These are phyloP conservation scores for Pammene aurita DNA, from an alignment of 2,888 invertebrate genomes.

Conservation along the genomic window DNA sequence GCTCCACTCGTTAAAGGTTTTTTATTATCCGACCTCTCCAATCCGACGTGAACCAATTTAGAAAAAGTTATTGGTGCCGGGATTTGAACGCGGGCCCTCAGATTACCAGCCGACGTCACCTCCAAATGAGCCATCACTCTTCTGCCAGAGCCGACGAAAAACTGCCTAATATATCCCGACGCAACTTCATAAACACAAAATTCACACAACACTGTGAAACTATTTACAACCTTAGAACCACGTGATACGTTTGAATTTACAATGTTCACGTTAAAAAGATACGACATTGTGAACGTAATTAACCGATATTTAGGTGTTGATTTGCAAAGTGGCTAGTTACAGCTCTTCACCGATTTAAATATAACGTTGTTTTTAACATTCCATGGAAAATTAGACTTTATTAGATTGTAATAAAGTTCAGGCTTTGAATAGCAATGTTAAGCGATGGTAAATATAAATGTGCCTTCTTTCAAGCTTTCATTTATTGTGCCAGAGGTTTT, in stretches of 20 bases:
- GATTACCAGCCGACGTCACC: constrained; percentile 34
- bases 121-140: constrained; percentile 40
- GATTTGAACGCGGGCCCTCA: constrained; percentile 30
- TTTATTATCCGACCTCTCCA: constrained; percentile 10
- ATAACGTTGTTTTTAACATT: background rate
- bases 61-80: constrained; percentile 29
- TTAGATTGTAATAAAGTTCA: background rate
- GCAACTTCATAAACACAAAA: background rate
- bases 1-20: background rate
- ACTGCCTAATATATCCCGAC: constrained; percentile 28
- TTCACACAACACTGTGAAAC: background rate
- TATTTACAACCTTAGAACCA: background rate
- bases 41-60: constrained; percentile 28
- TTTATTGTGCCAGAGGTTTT: constrained; percentile 23
- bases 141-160: constrained; percentile 24
- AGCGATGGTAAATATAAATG: background rate
- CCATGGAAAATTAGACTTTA: background rate
- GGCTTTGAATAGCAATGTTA: background rate
- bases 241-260: background rate
- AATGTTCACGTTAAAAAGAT: background rate
- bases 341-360: constrained; percentile 11
- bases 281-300: background rate
- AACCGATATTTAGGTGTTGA: constrained; percentile 33
- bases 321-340: constrained; percentile 41
- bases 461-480: constrained; percentile 23